Conservation (phyloP, 2,888 invertebrate species). For the Phyllotreta striolata region DNA sequence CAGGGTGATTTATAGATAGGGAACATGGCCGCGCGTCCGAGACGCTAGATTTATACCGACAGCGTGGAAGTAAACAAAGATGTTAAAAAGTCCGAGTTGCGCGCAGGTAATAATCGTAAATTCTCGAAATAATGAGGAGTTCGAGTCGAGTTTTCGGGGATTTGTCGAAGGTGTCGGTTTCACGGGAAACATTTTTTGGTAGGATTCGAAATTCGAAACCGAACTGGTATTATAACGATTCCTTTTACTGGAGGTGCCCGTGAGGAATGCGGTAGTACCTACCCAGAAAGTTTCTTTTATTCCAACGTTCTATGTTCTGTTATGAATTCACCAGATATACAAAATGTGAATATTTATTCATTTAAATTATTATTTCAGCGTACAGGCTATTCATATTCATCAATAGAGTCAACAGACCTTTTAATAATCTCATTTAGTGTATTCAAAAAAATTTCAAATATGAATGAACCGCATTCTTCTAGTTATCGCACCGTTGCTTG, state of each 20-base stretch:
- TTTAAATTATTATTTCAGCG: too few relatives aligned
- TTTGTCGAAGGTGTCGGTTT: constrained; percentile 23
- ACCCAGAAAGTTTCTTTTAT: too few relatives aligned
- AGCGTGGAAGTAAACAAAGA: constrained; percentile 41
- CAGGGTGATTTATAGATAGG: constrained; percentile 43
- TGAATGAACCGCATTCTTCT: too few relatives aligned
- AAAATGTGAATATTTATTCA: too few relatives aligned
- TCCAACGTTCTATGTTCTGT: too few relatives aligned
- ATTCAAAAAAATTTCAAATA: too few relatives aligned
- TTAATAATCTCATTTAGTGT: too few relatives aligned
- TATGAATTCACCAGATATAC: too few relatives aligned
- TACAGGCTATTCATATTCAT: too few relatives aligned
- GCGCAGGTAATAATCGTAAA: constrained; percentile 40
- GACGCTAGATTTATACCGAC: constrained; percentile 40
- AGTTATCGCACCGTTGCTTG: too few relatives aligned
- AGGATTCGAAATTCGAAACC: constrained; percentile 1
- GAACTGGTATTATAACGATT: neutral
- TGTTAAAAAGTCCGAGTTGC: constrained; percentile 37
- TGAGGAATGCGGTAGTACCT: constrained; percentile 3
- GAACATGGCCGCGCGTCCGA: constrained; percentile 37
- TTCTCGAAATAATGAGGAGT: constrained; percentile 40
- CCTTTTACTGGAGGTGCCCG: neutral
- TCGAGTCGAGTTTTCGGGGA: constrained; percentile 1
- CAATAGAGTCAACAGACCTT: too few relatives aligned
- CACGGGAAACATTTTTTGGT: constrained; percentile 20